Evolutionary conservation across 2,113 vertebrate genomes (phyloP).

Genomic region (Mus musculus): DNA sequence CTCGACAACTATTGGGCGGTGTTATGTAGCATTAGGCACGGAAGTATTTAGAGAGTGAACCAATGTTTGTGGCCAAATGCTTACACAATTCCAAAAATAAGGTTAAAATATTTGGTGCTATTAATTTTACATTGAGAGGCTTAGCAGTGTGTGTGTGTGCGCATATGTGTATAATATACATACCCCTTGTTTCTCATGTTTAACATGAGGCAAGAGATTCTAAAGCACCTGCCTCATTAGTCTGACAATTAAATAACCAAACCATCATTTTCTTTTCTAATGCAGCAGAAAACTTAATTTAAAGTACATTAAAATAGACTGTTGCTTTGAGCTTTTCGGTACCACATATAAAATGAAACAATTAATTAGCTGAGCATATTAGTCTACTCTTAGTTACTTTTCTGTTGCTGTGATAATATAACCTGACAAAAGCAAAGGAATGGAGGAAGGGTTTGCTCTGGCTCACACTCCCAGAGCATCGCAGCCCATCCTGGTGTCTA

Average conservation of each 20-base stretch:
- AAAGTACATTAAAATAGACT: background rate
- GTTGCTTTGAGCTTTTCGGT: background rate
- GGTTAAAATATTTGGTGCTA: background rate
- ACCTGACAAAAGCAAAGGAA: background rate
- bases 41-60: background rate
- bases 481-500: background rate
- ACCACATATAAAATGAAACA: background rate
- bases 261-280: slow-evolving; percentile 1
- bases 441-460: background rate
- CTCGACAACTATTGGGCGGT: background rate
- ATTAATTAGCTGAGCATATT: background rate
- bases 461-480: background rate
- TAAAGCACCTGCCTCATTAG: background rate
- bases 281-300: slow-evolving; percentile 14
- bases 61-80: background rate
- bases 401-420: background rate
- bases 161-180: background rate
- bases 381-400: background rate
- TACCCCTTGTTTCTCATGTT: background rate
- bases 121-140: background rate
- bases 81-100: background rate
- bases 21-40: fast-evolving
- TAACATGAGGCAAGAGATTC: background rate
- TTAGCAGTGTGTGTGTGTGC: background rate
- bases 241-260: background rate